Conservation (phyloP, 2,797 vertebrate genomes). For the Scleropages formosus region DNA sequence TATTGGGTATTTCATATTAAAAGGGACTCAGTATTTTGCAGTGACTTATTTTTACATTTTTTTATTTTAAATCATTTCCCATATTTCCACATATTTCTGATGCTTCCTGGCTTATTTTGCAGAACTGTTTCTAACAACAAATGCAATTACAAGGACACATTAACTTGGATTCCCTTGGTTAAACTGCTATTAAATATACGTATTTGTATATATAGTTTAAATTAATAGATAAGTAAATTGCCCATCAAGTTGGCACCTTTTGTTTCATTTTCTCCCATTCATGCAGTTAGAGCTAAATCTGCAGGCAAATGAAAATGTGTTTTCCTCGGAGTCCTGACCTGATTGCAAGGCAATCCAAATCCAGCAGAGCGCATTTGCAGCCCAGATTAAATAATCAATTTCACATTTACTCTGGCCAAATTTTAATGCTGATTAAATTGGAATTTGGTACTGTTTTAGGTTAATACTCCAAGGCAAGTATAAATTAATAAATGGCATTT, state of each 20-base stretch:
- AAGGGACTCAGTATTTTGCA: no score
- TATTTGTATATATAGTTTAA: not conserved
- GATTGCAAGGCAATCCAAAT: conserved; percentile 41
- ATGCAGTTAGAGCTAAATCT: conserved; percentile 47
- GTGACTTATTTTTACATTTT: no score
- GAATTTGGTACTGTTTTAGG: conserved; percentile 11
- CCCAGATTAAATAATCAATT: conserved; percentile 47
- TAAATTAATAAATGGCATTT: no score
- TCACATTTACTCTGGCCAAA: conserved; percentile 37
- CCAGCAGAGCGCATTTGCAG: conserved; percentile 37
- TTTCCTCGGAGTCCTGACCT: conserved; percentile 42
- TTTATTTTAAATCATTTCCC: no score
- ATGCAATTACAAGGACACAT: no score
- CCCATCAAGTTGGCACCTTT: conserved; percentile 34
- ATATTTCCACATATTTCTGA: no score
- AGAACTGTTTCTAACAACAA: no score
- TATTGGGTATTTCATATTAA: no score
- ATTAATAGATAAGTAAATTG: conserved; percentile 37
- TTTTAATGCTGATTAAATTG: conserved; percentile 37
- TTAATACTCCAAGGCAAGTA: not conserved
- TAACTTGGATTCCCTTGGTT: no score
- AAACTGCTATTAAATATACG: no score
- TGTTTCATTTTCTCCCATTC: conserved; percentile 46
- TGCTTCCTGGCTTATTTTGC: no score
- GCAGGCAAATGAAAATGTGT: conserved; percentile 45